A percentile compares a stretch with the other conserved stretches of the same genome.
phyloP scores from a whole-genome alignment of 2,888 invertebrate species.

The Campaea margaritaria region DNA sequence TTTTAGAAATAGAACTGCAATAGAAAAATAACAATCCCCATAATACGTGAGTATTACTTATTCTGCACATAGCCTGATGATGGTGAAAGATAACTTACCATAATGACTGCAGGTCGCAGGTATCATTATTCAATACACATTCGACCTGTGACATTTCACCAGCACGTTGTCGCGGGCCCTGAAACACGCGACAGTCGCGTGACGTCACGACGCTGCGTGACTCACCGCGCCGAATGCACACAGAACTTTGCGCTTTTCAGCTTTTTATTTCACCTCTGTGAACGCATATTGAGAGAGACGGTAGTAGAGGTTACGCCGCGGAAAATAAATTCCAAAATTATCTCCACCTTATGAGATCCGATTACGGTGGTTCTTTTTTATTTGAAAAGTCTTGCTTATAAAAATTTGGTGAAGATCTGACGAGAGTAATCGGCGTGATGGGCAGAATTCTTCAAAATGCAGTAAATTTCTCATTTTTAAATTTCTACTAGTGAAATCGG shows the following conservation, averaged over 20 bases:
- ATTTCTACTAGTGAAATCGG: too few species aligned
- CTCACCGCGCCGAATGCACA: slow-evolving; percentile 51
- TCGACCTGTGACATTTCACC: slow-evolving; percentile 39
- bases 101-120: slow-evolving; percentile 26
- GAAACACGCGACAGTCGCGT: slow-evolving; percentile 53
- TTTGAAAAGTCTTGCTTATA: too few species aligned
- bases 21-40: too few species aligned
- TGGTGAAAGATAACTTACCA: slow-evolving; percentile 20
- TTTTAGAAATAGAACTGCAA: too few species aligned
- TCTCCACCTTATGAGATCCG: too few species aligned
- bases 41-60: background rate
- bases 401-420: too few species aligned
- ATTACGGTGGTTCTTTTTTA: too few species aligned
- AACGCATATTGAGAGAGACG: slow-evolving; percentile 34
- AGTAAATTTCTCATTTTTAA: too few species aligned
- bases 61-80: slow-evolving; percentile 1
- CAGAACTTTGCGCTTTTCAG: slow-evolving; percentile 55
- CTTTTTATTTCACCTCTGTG: slow-evolving; percentile 52
- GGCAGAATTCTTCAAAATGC: too few species aligned
- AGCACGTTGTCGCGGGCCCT: slow-evolving; percentile 23
- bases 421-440: too few species aligned
- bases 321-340: background rate
- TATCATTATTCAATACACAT: slow-evolving; percentile 35
- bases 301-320: slow-evolving; percentile 1
- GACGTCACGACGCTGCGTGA: slow-evolving; percentile 56